Base-by-base conservation (phyloP, 2,113 vertebrate genomes). In the Pandion haliaetus region DNA sequence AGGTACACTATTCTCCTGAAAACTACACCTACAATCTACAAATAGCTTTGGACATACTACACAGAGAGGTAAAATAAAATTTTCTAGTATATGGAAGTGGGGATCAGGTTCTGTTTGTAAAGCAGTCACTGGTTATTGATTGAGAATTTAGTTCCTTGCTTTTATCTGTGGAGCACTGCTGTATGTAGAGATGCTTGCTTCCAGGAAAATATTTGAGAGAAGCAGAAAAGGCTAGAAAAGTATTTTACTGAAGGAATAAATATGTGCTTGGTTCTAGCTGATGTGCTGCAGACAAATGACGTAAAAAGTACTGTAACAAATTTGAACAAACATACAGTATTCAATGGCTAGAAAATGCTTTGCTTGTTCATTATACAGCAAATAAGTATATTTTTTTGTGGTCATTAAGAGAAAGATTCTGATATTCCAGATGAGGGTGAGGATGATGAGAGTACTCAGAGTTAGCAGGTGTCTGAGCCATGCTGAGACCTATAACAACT, bases 41-140 rank as follows among this genome's bases (percentile, higher is more conserved):
- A 80, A 31, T 28, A 70, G 96, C 97, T n/a, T 91, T 99, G 97
- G 98, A 98, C 74, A 86, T 98, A 42, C 96, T 99, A 62, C 98
- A 99, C 7, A 71, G 44, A 32, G 98, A 98, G 98, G 98, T 98
- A 98, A 88, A 54, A 1, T 25, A 77, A 73, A 61, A 42, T 69
- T 85, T 83, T 82, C 25, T 54, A 20, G 8, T 49, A 38, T 18
- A 10, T 25, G 28, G n/a, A 40, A 70, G 19, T 19, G 42, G 38
- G 26, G 20, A 50, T 78, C 2, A 1, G 38, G 20, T 74, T 82
- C 34, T 76, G 24, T 62, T 91, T 79, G 9, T 72, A 78, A 88
- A 76, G 42, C 8, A 80, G 62, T 67, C 14, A 4, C 24, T 70
- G 40, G 18, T 40, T 49, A 55, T 52, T 79, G 42, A 58, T 72